Conservation (phyloP, 2,797 vertebrate genomes). For the Protosalanx chinensis region DNA sequence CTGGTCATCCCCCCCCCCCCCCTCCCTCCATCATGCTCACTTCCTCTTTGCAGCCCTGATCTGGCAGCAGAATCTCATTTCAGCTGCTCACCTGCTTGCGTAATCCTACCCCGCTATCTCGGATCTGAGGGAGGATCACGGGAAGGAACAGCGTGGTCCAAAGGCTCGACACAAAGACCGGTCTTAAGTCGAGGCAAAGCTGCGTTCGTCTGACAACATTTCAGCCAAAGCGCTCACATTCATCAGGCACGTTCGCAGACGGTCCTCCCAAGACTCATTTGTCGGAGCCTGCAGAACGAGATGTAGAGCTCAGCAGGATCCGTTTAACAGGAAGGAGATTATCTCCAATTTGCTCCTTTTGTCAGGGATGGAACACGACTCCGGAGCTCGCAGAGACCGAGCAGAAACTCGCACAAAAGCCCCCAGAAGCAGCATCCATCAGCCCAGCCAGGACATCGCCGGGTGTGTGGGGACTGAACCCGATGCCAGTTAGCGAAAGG, state of each 20-base stretch:
- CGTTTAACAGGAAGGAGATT: too few relatives aligned
- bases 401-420: slow-evolving; percentile 40
- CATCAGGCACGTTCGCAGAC: slow-evolving; percentile 45
- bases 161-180: too few relatives aligned
- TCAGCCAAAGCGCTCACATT: slow-evolving; percentile 32
- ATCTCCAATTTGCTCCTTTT: neutral
- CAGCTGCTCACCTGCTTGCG: too few relatives aligned
- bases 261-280: slow-evolving; percentile 41
- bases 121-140: too few relatives aligned
- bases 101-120: too few relatives aligned
- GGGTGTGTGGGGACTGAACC: slow-evolving; percentile 27
- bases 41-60: too few relatives aligned
- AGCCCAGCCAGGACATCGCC: slow-evolving; percentile 11
- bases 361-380: slow-evolving; percentile 4
- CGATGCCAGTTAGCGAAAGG: slow-evolving; percentile 28
- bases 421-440: slow-evolving; percentile 31
- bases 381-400: slow-evolving; percentile 11
- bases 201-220: slow-evolving; percentile 37
- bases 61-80: too few relatives aligned
- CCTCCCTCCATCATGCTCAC: too few relatives aligned
- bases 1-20: too few relatives aligned
- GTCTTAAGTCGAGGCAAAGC: too few relatives aligned
- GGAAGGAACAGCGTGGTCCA: too few relatives aligned
- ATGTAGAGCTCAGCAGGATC: too few relatives aligned
- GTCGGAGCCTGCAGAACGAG: neutral